A percentile compares a stretch with the other conserved stretches of the same genome.
These are phyloP conservation scores for Microcebus lehilahytsara DNA, from an alignment of 2,113 vertebrate genomes.

Conservation along the genomic window DNA sequence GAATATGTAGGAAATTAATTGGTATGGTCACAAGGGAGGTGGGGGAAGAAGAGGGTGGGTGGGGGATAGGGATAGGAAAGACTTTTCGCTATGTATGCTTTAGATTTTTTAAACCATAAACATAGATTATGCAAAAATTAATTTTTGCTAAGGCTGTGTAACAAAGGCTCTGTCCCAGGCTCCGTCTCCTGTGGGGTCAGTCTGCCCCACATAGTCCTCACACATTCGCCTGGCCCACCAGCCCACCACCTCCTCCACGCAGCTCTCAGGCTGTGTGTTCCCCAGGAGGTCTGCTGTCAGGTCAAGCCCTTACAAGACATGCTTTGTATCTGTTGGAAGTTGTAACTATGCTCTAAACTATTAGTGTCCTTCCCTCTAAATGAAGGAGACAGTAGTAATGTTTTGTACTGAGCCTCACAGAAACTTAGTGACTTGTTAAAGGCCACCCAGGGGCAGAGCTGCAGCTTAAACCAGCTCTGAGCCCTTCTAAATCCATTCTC, in stretches of 20 bases:
- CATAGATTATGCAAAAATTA: background rate
- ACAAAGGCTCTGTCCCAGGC: background rate
- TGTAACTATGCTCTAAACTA: background rate
- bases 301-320: background rate
- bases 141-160: background rate
- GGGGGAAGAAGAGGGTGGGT: background rate
- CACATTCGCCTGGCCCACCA: background rate
- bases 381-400: background rate
- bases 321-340: background rate
- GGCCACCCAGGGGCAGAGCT: background rate
- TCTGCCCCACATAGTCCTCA: background rate
- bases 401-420: background rate
- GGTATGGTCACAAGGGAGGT: background rate
- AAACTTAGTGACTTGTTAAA: background rate
- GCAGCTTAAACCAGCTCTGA: background rate
- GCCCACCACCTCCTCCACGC: background rate
- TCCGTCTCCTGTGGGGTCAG: background rate
- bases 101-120: background rate
- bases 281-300: background rate
- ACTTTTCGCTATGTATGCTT: background rate
- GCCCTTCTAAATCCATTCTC: background rate
- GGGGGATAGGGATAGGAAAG: background rate
- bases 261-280: background rate
- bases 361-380: background rate
- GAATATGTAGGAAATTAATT: background rate